Evolutionary conservation across 2,888 invertebrate species (phyloP), one percentile per base, ranked within the genome.

Genomic region (Tethea ocularis): DNA sequence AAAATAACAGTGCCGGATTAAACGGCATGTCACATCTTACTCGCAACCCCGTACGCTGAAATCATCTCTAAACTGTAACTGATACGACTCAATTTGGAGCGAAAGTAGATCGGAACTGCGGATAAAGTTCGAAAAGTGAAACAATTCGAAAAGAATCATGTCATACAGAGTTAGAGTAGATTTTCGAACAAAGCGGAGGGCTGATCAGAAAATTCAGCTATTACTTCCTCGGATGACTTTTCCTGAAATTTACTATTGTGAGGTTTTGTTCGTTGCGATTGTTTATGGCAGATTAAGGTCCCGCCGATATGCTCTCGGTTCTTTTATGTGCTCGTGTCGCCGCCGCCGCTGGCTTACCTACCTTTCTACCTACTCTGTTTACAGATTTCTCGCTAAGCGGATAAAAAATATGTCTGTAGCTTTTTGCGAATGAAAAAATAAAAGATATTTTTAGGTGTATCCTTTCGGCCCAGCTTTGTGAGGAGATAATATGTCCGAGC

Each of bases 1-100:
- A 88, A 87, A 87, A 88, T 88, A 88, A 88, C 84, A 83, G 80
- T 65, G 62, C 77, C 78, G 79, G 83, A 87, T 86, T 87, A 87
- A 87, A 84, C 79, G 82, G 71, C 71, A 67, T 73, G 71, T 73
- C 78, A 74, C 74, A 73, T 71, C 77, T 74, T 62, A 63, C 62
- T 63, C 52, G n/a, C 52, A 8, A 29, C 36, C 46, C 17, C 24
- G 29, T 72, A 62, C 52, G 57, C 68, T 20, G 63, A 65, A 62
- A 56, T 20, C 62, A 20, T 36, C 66, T 61, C 58, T 78, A 71
- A 66, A 46, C 2, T 58, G 13, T 3, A 13, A 3, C 24, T 4
- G 10, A 51, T 71, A 77, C 22, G 66, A 60, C 55, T 65, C 56
- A 63, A 62, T 73, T 63, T 61, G 52, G 61, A 13, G 20, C 57